phyloP scores from a whole-genome alignment of 2,888 invertebrate genomes.

The Deilephila porcellus region DNA sequence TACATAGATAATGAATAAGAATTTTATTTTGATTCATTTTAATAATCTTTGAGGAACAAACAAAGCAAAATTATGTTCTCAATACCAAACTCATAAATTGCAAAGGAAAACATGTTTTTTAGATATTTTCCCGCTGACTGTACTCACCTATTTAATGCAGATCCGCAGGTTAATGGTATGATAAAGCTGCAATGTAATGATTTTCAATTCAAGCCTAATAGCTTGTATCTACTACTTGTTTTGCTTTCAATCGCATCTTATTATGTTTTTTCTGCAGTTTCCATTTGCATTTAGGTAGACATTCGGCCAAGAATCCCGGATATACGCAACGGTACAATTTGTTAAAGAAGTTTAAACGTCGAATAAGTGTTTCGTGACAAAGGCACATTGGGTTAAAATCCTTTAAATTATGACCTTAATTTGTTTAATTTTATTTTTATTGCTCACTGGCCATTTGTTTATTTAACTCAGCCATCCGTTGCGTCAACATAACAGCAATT shows the following conservation, averaged over 20 bases:
- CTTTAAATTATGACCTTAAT: background rate
- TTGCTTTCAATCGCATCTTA: slow-evolving; percentile 47
- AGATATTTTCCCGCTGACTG: slow-evolving; percentile 46
- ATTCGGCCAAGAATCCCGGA: slow-evolving; percentile 23
- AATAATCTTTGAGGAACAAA: no score
- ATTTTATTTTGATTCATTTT: no score
- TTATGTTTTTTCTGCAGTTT: slow-evolving; percentile 26
- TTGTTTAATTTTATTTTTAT: no score
- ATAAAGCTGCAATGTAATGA: slow-evolving; percentile 52
- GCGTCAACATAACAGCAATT: no score
- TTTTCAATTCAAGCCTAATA: slow-evolving; percentile 55
- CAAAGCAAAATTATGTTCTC: no score
- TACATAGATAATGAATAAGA: no score
- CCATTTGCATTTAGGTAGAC: background rate
- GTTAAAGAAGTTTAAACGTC: slow-evolving; percentile 1
- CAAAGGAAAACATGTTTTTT: no score
- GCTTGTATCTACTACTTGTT: slow-evolving; percentile 55
- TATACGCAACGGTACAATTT: slow-evolving; percentile 1
- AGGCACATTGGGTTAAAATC: no score
- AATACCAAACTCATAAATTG: no score
- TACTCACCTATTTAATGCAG: slow-evolving; percentile 59
- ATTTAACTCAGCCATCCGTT: no score
- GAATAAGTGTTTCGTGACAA: background rate
- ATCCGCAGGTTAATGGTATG: slow-evolving; percentile 61
- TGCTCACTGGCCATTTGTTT: no score